Evolutionary conservation across 2,113 vertebrate genomes (phyloP).

Genomic region (Vulpes ferrilata): DNA sequence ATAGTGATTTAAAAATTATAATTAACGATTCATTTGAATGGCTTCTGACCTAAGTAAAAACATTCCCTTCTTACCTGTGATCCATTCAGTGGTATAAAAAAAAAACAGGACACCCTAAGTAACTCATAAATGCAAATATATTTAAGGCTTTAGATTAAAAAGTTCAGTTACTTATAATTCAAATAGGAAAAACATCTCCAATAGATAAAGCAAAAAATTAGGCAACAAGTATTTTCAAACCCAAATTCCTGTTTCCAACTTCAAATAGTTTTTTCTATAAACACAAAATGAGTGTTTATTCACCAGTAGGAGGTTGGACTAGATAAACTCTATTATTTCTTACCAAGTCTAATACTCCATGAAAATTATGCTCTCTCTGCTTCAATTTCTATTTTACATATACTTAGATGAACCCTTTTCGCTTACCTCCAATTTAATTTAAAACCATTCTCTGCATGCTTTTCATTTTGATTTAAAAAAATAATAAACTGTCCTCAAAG

Average conservation of each 20-base stretch:
- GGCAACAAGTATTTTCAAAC: slow-evolving; percentile 79
- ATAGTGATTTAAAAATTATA: slow-evolving; percentile 38
- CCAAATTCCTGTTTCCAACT: slow-evolving; percentile 82
- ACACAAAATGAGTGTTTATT: slow-evolving; percentile 83
- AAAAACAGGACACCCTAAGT: slow-evolving; percentile 17
- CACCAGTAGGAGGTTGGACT: slow-evolving; percentile 79
- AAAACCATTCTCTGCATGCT: slow-evolving; percentile 34
- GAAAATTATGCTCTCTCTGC: slow-evolving; percentile 69
- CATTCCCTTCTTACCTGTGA: slow-evolving; percentile 18
- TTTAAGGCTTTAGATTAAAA: slow-evolving; percentile 55
- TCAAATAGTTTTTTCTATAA: slow-evolving; percentile 83
- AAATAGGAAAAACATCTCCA: slow-evolving; percentile 35
- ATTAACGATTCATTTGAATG: background rate
- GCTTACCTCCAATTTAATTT: slow-evolving; percentile 55
- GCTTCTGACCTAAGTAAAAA: slow-evolving; percentile 36
- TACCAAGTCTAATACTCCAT: slow-evolving; percentile 73
- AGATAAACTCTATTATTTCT: slow-evolving; percentile 73
- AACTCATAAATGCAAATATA: slow-evolving; percentile 51
- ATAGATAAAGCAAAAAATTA: slow-evolving; percentile 77
- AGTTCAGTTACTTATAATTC: slow-evolving; percentile 42
- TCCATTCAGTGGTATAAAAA: slow-evolving; percentile 32
- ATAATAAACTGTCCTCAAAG: slow-evolving; percentile 3
- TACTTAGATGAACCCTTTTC: background rate
- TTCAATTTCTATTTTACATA: slow-evolving; percentile 52
- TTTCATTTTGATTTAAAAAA: slow-evolving; percentile 38